phyloP scores from a whole-genome alignment of 2,888 invertebrate genomes.

The Acrocyrtus sp. region DNA sequence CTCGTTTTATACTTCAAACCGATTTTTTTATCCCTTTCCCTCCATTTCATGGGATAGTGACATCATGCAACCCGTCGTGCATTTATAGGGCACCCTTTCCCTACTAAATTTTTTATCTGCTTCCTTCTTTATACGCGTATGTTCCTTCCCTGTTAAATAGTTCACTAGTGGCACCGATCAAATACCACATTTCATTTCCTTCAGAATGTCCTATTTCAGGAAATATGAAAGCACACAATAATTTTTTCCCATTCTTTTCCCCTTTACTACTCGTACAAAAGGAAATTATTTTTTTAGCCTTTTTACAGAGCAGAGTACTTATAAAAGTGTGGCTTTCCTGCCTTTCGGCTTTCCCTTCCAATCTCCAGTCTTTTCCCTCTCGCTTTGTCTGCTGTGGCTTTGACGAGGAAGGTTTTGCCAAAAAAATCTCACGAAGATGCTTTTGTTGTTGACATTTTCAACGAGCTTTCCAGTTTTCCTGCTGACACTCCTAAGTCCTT shows the following conservation, averaged over 20 bases:
- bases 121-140: too few species aligned
- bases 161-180: slow-evolving; percentile 7
- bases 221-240: slow-evolving; percentile 30
- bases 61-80: neutral
- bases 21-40: slow-evolving; percentile 3
- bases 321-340: neutral
- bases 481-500: neutral
- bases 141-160: neutral
- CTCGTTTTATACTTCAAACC: neutral
- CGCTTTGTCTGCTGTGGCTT: slow-evolving; percentile 15
- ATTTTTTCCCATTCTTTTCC: slow-evolving; percentile 4
- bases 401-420: slow-evolving; percentile 25
- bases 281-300: neutral
- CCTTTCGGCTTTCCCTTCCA: neutral
- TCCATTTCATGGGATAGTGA: neutral
- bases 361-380: too few species aligned
- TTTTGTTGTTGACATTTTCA: slow-evolving; percentile 29
- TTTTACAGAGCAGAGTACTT: too few species aligned
- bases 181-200: slow-evolving; percentile 14
- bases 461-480: neutral
- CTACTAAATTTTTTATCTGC: too few species aligned
- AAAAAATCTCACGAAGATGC: too few species aligned
- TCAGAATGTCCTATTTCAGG: slow-evolving; percentile 15
- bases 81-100: too few species aligned
- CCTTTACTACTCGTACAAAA: too few species aligned